Conservation (phyloP, 2,888 invertebrate genomes). For the Acholoe squamosa region DNA sequence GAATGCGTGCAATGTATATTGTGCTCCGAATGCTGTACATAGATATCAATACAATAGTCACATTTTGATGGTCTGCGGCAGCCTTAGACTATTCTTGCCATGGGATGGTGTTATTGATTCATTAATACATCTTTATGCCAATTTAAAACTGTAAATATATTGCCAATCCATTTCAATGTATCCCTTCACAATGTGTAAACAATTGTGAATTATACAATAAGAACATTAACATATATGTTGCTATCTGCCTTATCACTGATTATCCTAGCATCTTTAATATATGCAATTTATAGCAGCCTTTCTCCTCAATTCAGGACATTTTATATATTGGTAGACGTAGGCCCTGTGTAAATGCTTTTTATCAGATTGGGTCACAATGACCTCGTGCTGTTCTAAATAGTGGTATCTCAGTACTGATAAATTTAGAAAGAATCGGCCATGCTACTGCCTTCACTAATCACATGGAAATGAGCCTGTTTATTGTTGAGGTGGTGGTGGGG, state of each 20-base stretch:
- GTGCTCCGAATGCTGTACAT: neutral
- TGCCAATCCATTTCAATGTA: neutral
- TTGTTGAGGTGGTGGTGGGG: neutral
- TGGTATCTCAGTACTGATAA: no score
- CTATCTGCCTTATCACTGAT: neutral
- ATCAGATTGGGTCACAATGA: no score
- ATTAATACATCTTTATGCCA: neutral
- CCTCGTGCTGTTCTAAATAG: no score
- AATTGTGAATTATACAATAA: neutral
- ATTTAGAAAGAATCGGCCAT: no score
- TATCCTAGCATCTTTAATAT: neutral
- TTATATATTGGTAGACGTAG: no score
- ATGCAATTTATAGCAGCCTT: no score
- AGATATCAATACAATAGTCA: neutral
- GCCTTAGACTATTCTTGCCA: conserved; percentile 39
- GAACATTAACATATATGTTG: neutral
- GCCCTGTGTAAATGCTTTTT: no score
- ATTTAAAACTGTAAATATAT: neutral
- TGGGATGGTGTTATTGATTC: neutral
- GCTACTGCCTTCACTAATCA: no score
- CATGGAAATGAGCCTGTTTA: neutral
- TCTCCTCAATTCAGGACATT: no score
- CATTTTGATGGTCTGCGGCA: neutral
- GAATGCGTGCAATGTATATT: neutral
- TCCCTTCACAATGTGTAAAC: neutral